Base-by-base conservation (phyloP, 1,140 invertebrate genomes). In the Hermetia illucens region DNA sequence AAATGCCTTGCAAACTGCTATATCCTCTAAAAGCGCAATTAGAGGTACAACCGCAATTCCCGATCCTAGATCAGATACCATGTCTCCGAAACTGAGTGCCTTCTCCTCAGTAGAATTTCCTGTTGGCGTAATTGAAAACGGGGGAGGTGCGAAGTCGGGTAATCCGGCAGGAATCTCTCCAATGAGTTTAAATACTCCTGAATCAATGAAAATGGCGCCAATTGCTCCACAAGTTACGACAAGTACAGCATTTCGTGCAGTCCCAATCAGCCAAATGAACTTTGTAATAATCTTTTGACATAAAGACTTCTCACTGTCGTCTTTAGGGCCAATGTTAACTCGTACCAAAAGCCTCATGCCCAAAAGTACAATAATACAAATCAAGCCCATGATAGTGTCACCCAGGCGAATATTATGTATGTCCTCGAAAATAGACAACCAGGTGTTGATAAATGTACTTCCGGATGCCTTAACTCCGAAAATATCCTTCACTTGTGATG, bases 401-500 rank as follows among this genome's bases (percentile, higher is more conserved):
- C 74, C 79, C 0, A 70, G 46, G 3, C 68, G 61, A 2, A 75
- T 71, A 34, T 72, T 55, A 36, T 72, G 62, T 25, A 84, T 67
- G 42, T 79, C 69, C n/a, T 58, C 49, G 32, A 71, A 68, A 24
- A 84, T 70, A 31, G 71, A 80, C 10, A 66, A 71, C 76, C 79
- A 82, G 48, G 78, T 75, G 44, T 81, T 66, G 5, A 85, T 45
- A 48, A 86, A 85, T 12, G 75, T 84, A 5, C 62, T 65, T 2
- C 81, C 83, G 6, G 67, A 74, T 3, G 81, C 84, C 8, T 66
- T 68, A 13, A 94, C 82, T 0, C 82, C 82, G 13, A 90, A 68
- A 31, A 91, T 61, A 45, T 84, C 79, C 60, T 88, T 92, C 19
- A 94, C 66, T 67, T 96, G 90, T 2, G 87, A 87, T 2, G 82